Conservation (phyloP, 2,888 invertebrate species). For the Caenorhabditis sp. region DNA sequence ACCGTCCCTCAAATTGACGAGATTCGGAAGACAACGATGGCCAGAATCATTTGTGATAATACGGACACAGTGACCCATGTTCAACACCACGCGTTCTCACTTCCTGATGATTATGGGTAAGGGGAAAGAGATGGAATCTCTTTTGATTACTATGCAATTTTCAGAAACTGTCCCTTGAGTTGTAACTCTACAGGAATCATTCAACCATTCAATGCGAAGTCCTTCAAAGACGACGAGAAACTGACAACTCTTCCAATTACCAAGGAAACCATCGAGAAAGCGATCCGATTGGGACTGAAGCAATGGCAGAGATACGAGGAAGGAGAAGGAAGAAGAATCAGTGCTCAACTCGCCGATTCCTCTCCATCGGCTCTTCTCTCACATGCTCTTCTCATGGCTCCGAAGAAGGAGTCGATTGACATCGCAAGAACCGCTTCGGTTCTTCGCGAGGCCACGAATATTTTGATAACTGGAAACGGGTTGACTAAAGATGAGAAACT, state of each 20-base stretch:
- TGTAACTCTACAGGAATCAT: constrained; percentile 79
- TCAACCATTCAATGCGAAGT: constrained; percentile 69
- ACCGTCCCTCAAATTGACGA: constrained; percentile 80
- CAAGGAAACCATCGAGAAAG: constrained; percentile 80
- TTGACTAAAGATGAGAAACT: constrained; percentile 76
- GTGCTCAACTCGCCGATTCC: constrained; percentile 46
- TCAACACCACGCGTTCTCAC: constrained; percentile 80
- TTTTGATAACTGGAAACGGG: constrained; percentile 80
- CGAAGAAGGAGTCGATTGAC: constrained; percentile 82
- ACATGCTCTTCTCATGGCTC: constrained; percentile 81
- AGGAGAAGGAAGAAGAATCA: constrained; percentile 75
- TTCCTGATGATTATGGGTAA: constrained; percentile 82
- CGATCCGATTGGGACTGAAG: constrained; percentile 78
- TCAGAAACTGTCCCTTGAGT: constrained; percentile 80
- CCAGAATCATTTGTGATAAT: constrained; percentile 82
- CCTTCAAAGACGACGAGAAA: constrained; percentile 81
- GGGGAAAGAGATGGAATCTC: background rate
- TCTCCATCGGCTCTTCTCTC: constrained; percentile 75
- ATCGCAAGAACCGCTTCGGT: constrained; percentile 80
- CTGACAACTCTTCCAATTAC: constrained; percentile 80
- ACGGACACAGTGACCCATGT: constrained; percentile 78
- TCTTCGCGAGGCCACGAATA: constrained; percentile 81
- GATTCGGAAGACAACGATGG: constrained; percentile 80
- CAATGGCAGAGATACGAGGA: constrained; percentile 78
- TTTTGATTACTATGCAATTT: background rate